phyloP scores from a whole-genome alignment of 1,140 invertebrate species.

The Drosophila arawakana region DNA sequence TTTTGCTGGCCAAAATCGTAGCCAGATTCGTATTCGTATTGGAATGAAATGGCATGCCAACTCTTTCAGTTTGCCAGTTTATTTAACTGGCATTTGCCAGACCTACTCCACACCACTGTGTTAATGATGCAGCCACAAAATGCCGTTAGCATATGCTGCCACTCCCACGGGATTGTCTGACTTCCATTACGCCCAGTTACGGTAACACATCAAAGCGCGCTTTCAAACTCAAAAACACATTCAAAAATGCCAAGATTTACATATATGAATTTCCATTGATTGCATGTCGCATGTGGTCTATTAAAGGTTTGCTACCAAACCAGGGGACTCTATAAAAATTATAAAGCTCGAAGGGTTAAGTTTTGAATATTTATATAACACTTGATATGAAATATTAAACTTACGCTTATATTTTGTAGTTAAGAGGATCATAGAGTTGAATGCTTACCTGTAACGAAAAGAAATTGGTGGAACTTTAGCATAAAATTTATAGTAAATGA shows the following conservation, averaged over 20 bases:
- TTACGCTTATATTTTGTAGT: no score
- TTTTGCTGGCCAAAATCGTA: constrained; percentile 50
- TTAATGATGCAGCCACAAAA: constrained; percentile 81
- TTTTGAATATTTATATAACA: no score
- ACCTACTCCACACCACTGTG: constrained; percentile 21
- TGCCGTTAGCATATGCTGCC: constrained; percentile 75
- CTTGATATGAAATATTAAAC: no score
- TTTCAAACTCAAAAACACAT: constrained; percentile 62
- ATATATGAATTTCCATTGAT: constrained; percentile 50
- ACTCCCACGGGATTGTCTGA: constrained; percentile 44
- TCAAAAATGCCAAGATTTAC: constrained; percentile 61
- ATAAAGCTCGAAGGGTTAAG: no score
- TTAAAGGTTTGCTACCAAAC: neutral
- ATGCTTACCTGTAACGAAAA: no score
- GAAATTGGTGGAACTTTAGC: no score
- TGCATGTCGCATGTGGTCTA: constrained; percentile 27
- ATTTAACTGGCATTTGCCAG: constrained; percentile 43
- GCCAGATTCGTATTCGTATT: neutral
- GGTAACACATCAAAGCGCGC: constrained; percentile 65
- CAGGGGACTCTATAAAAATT: neutral
- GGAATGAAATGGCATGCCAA: constrained; percentile 4
- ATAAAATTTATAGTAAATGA: no score
- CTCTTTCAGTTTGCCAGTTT: constrained; percentile 38
- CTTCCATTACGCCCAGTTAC: constrained; percentile 17
- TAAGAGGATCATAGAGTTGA: no score